A percentile compares a stretch with the other conserved stretches of the same genome.
Evolutionary conservation across 2,113 vertebrate genomes (phyloP).

Genomic region (Saccopteryx bilineata): DNA sequence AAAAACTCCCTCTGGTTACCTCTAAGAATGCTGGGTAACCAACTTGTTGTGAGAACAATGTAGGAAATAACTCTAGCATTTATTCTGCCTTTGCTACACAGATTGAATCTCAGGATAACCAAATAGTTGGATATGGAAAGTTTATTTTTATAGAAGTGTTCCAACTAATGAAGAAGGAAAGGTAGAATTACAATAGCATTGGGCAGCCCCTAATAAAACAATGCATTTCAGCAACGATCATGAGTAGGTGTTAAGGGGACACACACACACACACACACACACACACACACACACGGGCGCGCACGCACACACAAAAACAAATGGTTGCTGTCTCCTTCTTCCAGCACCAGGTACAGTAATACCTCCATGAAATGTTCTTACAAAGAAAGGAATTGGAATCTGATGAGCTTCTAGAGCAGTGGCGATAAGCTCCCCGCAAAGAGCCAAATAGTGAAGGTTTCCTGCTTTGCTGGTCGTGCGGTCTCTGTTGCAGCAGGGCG

Average conservation of each 20-base stretch:
- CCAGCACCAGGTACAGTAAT: not conserved
- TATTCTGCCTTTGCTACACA: not conserved
- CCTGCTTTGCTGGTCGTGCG: not conserved
- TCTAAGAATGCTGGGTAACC: not conserved
- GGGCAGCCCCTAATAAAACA: not conserved
- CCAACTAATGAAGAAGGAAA: not conserved
- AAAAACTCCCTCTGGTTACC: not conserved
- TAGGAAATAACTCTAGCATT: not conserved
- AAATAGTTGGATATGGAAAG: not conserved
- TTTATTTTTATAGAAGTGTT: constrained; percentile 4
- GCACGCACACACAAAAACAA: not conserved
- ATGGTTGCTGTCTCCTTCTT: not conserved
- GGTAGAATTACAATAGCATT: not conserved
- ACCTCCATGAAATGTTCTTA: not conserved
- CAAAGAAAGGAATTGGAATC: not conserved
- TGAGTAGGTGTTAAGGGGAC: not conserved
- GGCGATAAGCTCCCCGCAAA: not conserved
- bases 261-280: not conserved
- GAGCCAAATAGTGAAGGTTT: not conserved
- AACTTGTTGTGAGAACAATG: not conserved
- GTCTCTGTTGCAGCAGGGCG: not conserved
- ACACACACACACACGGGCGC: not conserved
- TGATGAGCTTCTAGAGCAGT: not conserved
- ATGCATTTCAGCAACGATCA: not conserved
- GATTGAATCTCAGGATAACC: not conserved